phyloP scores from a whole-genome alignment of 2,113 vertebrate genomes.

The Todiramphus chloris region DNA sequence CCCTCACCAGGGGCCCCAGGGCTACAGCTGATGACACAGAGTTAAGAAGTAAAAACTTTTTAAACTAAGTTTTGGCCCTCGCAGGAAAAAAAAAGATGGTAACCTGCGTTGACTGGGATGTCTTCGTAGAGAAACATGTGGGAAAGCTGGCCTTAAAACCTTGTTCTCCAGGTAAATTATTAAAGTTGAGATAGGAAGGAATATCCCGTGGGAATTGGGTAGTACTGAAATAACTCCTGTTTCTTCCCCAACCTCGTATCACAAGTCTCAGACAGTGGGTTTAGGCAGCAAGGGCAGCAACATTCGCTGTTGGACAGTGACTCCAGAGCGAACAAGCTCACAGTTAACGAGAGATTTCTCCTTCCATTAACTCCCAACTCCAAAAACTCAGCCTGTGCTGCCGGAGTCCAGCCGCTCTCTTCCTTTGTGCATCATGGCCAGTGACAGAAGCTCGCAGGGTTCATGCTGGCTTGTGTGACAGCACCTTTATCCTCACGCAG shows the following conservation, averaged over 20 bases:
- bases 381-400: not conserved
- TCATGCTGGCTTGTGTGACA: not conserved
- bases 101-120: accelerated
- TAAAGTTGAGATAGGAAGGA: not conserved
- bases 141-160: not conserved
- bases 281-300: not conserved
- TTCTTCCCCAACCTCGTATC: not conserved
- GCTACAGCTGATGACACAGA: not conserved
- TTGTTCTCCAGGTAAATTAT: not conserved
- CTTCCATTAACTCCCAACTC: not conserved
- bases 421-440: not conserved
- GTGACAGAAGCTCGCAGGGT: not conserved
- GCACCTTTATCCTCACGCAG: accelerated
- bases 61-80: not conserved
- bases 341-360: not conserved
- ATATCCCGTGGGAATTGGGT: not conserved
- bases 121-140: not conserved
- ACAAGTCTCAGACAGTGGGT: not conserved
- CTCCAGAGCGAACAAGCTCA: not conserved
- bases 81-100: not conserved
- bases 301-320: not conserved
- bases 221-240: not conserved
- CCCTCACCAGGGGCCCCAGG: not conserved
- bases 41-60: not conserved
- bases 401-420: not conserved